These are phyloP conservation scores for Aphidius gifuensis DNA, from an alignment of 1,140 invertebrate genomes.

Conservation along the genomic window DNA sequence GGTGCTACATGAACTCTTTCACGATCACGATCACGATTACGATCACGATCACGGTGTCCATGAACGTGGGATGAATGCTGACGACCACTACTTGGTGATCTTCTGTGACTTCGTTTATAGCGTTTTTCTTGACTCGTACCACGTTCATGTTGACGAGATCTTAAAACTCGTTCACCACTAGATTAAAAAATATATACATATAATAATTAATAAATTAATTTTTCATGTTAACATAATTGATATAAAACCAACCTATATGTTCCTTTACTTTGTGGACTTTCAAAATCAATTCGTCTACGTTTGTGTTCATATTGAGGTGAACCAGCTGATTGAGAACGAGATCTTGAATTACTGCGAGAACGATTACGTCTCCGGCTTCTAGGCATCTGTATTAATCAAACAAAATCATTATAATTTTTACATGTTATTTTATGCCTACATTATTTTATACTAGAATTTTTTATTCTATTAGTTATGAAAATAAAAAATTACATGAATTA, in stretches of 20 bases:
- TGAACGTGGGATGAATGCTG: slow-evolving; percentile 51
- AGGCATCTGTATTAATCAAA: slow-evolving; percentile 68
- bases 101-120: slow-evolving; percentile 62
- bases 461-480: no score
- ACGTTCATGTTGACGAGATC: slow-evolving; percentile 61
- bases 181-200: slow-evolving; percentile 30
- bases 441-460: neutral
- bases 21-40: slow-evolving; percentile 40
- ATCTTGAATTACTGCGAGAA: slow-evolving; percentile 63
- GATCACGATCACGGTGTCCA: slow-evolving; percentile 48
- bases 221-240: neutral
- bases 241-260: slow-evolving; percentile 55
- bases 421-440: neutral
- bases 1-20: slow-evolving; percentile 52
- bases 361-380: slow-evolving; percentile 74
- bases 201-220: slow-evolving; percentile 21
- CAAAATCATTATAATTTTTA: no score
- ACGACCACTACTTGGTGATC: slow-evolving; percentile 60
- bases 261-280: slow-evolving; percentile 56
- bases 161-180: slow-evolving; percentile 61
- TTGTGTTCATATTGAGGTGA: slow-evolving; percentile 57
- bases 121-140: slow-evolving; percentile 61
- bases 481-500: no score
- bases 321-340: slow-evolving; percentile 54
- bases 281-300: slow-evolving; percentile 58